These are phyloP conservation scores for Elymnias hypermnestra DNA, from an alignment of 1,140 invertebrate genomes.

Conservation along the genomic window DNA sequence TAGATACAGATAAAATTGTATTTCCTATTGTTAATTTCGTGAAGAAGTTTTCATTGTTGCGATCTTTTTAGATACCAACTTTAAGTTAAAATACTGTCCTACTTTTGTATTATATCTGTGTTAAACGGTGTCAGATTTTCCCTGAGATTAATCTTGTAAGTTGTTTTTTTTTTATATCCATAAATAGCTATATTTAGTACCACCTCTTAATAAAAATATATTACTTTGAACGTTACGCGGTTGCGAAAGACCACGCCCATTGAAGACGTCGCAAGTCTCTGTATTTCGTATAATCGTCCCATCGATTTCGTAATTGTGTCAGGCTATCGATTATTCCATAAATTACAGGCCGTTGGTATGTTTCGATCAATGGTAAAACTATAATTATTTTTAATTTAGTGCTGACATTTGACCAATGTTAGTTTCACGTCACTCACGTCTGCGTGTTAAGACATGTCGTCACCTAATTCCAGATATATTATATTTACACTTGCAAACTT, in stretches of 20 bases:
- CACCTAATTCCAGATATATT: too few species aligned
- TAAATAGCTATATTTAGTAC: not conserved
- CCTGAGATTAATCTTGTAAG: not conserved
- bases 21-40: too few species aligned
- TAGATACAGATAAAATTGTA: too few species aligned
- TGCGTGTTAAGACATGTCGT: not conserved
- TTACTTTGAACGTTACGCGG: slow-evolving; percentile 1
- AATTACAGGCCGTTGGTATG: slow-evolving; percentile 7
- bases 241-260: not conserved
- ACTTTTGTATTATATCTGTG: too few species aligned
- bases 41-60: too few species aligned
- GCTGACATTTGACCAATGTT: slow-evolving; percentile 15
- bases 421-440: not conserved
- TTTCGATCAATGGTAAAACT: slow-evolving; percentile 8
- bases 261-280: slow-evolving; percentile 1
- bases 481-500: too few species aligned
- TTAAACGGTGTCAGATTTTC: too few species aligned
- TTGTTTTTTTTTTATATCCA: not conserved
- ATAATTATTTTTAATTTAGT: slow-evolving; percentile 19
- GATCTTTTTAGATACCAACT: too few species aligned
- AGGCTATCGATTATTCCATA: slow-evolving; percentile 1
- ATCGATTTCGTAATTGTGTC: slow-evolving; percentile 7
- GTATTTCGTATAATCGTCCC: slow-evolving; percentile 5
- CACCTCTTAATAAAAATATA: not conserved
- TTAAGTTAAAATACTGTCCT: too few species aligned